Percentiles rank a stretch among this genome's conserved stretches.
Evolutionary conservation across 1,140 invertebrate genomes (phyloP).

Genomic region (Dreissena polymorpha): DNA sequence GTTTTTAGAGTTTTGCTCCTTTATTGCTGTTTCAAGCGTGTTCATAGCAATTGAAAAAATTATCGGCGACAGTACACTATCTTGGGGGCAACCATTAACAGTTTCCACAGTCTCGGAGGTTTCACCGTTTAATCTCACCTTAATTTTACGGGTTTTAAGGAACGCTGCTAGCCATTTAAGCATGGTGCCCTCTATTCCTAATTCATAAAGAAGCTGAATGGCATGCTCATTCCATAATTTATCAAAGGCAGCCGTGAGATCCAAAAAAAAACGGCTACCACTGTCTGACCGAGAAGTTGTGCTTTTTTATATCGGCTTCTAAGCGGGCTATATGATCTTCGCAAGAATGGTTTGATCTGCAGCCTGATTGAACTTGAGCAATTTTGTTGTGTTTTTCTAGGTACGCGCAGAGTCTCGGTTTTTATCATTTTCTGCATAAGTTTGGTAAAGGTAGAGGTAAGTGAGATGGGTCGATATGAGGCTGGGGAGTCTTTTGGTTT

Average conservation of each 20-base stretch:
- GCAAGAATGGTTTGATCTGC: background rate
- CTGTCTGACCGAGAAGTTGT: background rate
- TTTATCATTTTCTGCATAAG: slow-evolving; percentile 28
- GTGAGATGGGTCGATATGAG: slow-evolving; percentile 16
- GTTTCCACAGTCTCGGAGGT: background rate
- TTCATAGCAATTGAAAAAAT: slow-evolving; percentile 15
- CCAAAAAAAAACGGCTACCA: background rate
- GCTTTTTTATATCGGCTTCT: background rate
- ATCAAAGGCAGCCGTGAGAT: slow-evolving; percentile 11
- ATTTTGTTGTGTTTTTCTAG: slow-evolving; percentile 7
- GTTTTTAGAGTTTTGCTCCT: background rate
- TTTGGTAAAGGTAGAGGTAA: slow-evolving; percentile 29
- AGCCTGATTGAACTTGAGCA: background rate
- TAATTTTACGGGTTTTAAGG: too few relatives aligned
- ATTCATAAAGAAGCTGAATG: background rate
- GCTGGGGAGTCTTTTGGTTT: slow-evolving; percentile 13
- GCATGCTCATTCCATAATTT: slow-evolving; percentile 21
- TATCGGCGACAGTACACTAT: slow-evolving; percentile 4
- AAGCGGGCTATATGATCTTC: background rate
- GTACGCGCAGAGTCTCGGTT: background rate
- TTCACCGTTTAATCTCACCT: too few relatives aligned
- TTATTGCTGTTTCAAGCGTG: background rate
- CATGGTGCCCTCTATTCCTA: background rate
- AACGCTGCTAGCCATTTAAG: background rate
- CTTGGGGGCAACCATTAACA: slow-evolving; percentile 1